phyloP scores from a whole-genome alignment of 2,113 vertebrate species.

The Silurus asotus region DNA sequence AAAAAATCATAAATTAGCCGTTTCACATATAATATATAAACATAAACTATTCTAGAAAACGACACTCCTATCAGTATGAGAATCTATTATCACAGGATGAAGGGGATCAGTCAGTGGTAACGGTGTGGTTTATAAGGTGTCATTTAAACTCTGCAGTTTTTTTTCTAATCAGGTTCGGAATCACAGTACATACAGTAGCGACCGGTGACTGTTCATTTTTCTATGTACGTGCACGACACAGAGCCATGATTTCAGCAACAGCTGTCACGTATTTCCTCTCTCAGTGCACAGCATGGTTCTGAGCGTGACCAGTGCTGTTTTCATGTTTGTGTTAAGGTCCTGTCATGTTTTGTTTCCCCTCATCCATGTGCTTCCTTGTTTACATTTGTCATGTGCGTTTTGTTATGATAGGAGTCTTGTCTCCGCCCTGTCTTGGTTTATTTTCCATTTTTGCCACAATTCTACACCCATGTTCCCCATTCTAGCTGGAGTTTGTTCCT shows the following conservation, averaged over 20 bases:
- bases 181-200: not conserved
- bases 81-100: not conserved
- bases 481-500: not conserved
- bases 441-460: not conserved
- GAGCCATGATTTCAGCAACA: not conserved
- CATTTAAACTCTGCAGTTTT: not conserved
- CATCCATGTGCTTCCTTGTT: constrained; percentile 22
- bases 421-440: not conserved
- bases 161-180: not conserved
- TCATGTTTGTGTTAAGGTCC: constrained; percentile 12
- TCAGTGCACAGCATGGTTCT: not conserved
- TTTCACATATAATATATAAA: no score
- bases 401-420: not conserved
- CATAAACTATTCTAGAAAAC: not conserved
- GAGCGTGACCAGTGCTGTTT: constrained; percentile 9
- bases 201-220: not conserved
- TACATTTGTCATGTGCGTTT: constrained; percentile 11
- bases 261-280: constrained; percentile 11
- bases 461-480: no score
- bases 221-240: not conserved
- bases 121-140: not conserved
- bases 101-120: not conserved
- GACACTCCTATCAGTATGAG: not conserved
- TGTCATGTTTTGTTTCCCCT: not conserved
- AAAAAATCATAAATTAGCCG: no score